Base-by-base conservation (phyloP, 2,113 vertebrate genomes). In the Chionodraco myersi region DNA sequence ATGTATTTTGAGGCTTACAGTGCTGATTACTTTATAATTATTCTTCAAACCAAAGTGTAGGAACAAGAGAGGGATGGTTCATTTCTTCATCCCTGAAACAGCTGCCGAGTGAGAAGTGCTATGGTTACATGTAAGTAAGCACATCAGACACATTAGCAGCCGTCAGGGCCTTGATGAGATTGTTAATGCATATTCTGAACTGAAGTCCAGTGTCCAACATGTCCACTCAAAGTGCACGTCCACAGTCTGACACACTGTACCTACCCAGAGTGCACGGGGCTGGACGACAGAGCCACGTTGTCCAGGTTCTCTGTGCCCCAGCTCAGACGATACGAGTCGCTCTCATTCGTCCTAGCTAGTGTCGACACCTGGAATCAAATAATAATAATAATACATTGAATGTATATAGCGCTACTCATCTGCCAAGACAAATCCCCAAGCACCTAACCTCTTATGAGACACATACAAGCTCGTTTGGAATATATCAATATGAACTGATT, bases 261-360 rank as follows among this genome's bases (percentile, higher is more conserved):
- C 90, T 89, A 99, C 98, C 98, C 97, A 72, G 98, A 99, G 92
- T 99, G 97, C 82, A 98, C 94, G 66, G 98, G 97, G 77, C 97
- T 99, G 82, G 96, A 97, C 77, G 97, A 98, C 87, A 99, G 94
- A 58, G 96, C 97, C 83, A 99, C 95, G 3, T 99, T 99, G 93
- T 99, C 98, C 93, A 99, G 90, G 87, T 97, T 96, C 80, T 99
- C 98, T 30, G 95, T 94, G 70, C 96, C 96, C 97, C 97, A 97
- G 90, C 96, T 98, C 73, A 98, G 92, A 75, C 96, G 95, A 90
- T 96, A 97, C 0, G 96, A 96, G 82, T 96, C 97, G 86, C 92
- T 96, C 85, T 99, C 97, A 53, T 94, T 94, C 80, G 97, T 96
- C 84, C 97, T 95, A 84, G 94, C 80, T 62, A 98, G 92, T 30